Percentiles rank a stretch among this genome's conserved stretches.
These are phyloP conservation scores for Parotocinclus haroldoi DNA, from an alignment of 2,797 vertebrate species.

Conservation along the genomic window DNA sequence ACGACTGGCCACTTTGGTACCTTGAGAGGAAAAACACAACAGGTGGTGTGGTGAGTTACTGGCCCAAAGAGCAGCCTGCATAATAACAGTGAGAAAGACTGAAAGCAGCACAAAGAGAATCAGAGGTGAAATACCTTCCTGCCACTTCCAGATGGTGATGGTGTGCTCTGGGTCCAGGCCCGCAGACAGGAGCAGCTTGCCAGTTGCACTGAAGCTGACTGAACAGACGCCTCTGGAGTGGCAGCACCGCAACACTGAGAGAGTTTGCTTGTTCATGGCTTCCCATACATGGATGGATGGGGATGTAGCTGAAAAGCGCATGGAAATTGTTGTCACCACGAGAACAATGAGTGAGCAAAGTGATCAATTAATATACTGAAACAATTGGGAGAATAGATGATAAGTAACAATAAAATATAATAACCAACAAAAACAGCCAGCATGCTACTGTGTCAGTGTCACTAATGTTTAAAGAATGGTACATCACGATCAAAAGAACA, in stretches of 20 bases:
- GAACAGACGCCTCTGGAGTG: conserved; percentile 91
- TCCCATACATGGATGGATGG: conserved; percentile 97
- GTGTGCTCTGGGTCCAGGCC: conserved; percentile 93
- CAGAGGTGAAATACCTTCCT: conserved; percentile 80
- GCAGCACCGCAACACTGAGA: conserved; percentile 90
- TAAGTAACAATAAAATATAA: too few relatives aligned
- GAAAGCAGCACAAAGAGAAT: neutral
- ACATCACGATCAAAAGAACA: too few relatives aligned
- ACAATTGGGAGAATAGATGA: too few relatives aligned
- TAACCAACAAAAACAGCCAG: too few relatives aligned
- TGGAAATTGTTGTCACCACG: neutral
- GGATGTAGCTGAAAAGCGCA: conserved; percentile 77
- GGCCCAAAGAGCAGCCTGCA: neutral
- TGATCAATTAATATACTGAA: too few relatives aligned
- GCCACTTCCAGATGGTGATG: conserved; percentile 97
- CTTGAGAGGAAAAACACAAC: conserved; percentile 59
- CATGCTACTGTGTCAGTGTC: too few relatives aligned
- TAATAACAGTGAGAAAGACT: neutral
- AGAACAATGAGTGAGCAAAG: too few relatives aligned
- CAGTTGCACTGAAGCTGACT: conserved; percentile 97
- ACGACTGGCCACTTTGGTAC: conserved; percentile 91
- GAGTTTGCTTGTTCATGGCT: conserved; percentile 91
- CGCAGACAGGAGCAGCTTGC: conserved; percentile 90
- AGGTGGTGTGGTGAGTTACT: neutral
- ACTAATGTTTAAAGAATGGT: too few relatives aligned